phyloP scores from a whole-genome alignment of 2,113 vertebrate species.

The Alaudala cheleensis region DNA sequence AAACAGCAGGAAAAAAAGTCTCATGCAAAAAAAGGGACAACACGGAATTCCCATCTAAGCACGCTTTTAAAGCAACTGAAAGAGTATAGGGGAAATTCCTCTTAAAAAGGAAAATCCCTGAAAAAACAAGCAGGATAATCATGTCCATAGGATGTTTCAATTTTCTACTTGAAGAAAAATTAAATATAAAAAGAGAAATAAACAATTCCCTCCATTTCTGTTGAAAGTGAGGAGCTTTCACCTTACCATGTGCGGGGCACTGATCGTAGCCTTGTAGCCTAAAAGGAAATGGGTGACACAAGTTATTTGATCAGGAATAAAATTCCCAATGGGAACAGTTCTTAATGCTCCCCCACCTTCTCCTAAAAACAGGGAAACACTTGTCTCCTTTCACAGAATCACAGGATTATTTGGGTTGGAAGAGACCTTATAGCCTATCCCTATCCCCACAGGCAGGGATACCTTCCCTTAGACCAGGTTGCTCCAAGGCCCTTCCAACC shows the following conservation, averaged over 20 bases:
- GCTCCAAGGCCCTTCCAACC: not conserved
- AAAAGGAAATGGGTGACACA: not conserved
- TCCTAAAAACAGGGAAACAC: not conserved
- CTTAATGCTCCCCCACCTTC: not conserved
- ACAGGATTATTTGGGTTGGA: not conserved
- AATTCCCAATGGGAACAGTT: fast-evolving
- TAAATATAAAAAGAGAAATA: not conserved
- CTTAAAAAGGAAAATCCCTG: not conserved
- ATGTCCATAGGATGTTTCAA: fast-evolving
- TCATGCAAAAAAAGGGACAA: not conserved
- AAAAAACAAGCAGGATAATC: not conserved
- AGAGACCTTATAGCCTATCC: not conserved
- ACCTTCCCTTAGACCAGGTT: not conserved
- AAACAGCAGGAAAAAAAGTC: not conserved
- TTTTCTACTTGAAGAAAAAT: not conserved
- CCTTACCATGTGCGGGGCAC: conserved; percentile 91
- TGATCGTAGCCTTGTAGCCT: conserved; percentile 92
- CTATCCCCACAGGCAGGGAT: too few species aligned
- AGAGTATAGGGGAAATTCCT: not conserved
- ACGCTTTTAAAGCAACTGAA: not conserved
- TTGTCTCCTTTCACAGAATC: not conserved
- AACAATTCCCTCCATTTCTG: not conserved
- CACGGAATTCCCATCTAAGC: not conserved
- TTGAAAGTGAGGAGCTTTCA: not conserved
- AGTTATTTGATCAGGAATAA: not conserved